A percentile compares a stretch with the other conserved stretches of the same genome.
Conservation (phyloP, 2,888 invertebrate species). For the Troides oblongomaculatus region DNA sequence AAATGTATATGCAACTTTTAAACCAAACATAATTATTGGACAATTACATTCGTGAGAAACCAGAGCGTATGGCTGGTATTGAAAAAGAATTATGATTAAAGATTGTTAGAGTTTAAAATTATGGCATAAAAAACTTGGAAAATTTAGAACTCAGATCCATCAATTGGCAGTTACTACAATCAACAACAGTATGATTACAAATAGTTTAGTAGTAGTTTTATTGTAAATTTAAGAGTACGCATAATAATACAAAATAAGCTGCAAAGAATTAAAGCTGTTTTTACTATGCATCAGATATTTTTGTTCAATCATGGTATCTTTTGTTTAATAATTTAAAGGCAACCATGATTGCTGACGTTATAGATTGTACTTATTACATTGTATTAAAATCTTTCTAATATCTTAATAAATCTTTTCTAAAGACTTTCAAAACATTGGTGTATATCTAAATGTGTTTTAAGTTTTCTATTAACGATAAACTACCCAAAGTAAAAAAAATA, state of each 20-base stretch:
- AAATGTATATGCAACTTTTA: neutral
- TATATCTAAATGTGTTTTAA: no score
- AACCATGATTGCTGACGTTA: no score
- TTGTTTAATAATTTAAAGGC: no score
- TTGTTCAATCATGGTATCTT: no score
- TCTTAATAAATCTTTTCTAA: no score
- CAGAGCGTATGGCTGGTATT: neutral
- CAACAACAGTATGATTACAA: neutral
- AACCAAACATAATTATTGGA: neutral
- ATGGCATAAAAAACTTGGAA: neutral
- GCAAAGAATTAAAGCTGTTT: no score
- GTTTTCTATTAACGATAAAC: no score
- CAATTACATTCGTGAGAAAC: neutral
- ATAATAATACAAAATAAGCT: neutral
- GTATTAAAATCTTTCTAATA: no score
- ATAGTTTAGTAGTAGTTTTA: neutral
- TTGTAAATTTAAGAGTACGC: neutral
- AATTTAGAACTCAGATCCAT: neutral
- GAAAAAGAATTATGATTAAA: slow-evolving; percentile 20
- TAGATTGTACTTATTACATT: no score
- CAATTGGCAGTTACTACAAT: neutral
- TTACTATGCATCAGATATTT: no score
- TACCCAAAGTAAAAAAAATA: no score
- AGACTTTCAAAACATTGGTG: no score
- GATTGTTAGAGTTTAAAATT: slow-evolving; percentile 3